phyloP scores from a whole-genome alignment of 2,888 invertebrate species.

The Vannuccia rotundouncinata region DNA sequence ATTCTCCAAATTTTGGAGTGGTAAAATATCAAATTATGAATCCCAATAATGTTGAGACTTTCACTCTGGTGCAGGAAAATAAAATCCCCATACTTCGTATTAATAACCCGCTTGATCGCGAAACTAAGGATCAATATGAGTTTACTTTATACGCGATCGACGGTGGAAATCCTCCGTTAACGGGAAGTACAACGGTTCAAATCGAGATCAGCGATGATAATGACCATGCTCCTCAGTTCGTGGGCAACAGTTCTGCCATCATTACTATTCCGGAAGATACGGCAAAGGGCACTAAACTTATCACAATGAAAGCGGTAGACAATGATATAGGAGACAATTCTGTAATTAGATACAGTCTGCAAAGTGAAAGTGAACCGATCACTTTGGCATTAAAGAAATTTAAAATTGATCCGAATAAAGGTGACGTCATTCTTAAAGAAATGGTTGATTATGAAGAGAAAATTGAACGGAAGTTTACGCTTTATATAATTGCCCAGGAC shows the following conservation, averaged over 20 bases:
- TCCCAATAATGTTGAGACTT: constrained; percentile 23
- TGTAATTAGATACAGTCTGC: constrained; percentile 14
- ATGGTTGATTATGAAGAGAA: constrained; percentile 1
- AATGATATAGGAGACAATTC: constrained; percentile 33
- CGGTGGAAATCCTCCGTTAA: constrained; percentile 26
- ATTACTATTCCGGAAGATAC: constrained; percentile 17
- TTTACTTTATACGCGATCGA: constrained; percentile 3
- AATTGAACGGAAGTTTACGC: neutral
- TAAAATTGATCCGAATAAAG: neutral
- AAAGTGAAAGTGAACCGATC: neutral
- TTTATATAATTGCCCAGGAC: neutral
- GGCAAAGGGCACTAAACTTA: neutral
- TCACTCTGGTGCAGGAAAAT: neutral
- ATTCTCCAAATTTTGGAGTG: constrained; percentile 16
- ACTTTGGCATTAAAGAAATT: neutral
- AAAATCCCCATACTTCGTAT: constrained; percentile 2
- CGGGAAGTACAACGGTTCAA: neutral
- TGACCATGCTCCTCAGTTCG: constrained; percentile 31
- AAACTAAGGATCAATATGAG: neutral
- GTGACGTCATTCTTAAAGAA: neutral
- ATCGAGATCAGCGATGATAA: constrained; percentile 34
- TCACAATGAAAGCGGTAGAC: constrained; percentile 8
- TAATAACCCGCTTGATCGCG: constrained; percentile 21
- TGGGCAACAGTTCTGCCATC: neutral
- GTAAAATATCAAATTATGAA: neutral